A percentile compares a stretch with the other conserved stretches of the same genome.
These are phyloP conservation scores for Actinemys pallida DNA, from an alignment of 2,113 vertebrate genomes.

Conservation along the genomic window DNA sequence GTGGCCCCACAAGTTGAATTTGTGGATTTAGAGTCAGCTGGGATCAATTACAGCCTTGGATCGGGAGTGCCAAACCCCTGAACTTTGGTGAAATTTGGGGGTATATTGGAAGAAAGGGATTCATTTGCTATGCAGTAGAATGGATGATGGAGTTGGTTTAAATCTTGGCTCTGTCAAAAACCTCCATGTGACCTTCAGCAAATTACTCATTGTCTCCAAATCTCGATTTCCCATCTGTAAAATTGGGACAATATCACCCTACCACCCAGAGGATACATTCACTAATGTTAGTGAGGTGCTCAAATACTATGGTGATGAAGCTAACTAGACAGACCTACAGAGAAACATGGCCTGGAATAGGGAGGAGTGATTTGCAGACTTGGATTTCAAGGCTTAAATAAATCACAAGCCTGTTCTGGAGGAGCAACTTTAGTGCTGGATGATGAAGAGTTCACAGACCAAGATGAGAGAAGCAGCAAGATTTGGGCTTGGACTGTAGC, in stretches of 20 bases:
- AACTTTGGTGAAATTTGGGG: background rate
- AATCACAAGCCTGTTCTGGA: background rate
- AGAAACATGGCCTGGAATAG: background rate
- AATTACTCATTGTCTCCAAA: background rate
- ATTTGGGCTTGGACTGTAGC: background rate
- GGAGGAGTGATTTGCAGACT: background rate
- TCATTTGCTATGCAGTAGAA: background rate
- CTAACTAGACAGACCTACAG: background rate
- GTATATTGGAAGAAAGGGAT: background rate
- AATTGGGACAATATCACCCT: background rate
- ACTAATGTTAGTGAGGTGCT: background rate
- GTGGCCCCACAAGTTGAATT: background rate
- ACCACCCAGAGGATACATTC: background rate
- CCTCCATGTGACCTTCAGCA: background rate
- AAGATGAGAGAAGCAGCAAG: background rate
- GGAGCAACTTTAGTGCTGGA: background rate
- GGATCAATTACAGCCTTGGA: background rate
- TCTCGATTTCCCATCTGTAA: background rate
- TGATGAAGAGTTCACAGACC: background rate
- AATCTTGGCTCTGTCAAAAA: background rate
- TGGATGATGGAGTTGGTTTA: background rate
- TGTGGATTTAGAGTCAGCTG: background rate
- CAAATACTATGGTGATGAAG: background rate
- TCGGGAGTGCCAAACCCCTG: background rate
- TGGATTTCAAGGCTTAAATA: background rate